Conservation (phyloP, 2,888 invertebrate genomes). For the Nephrocerus scutellatus region DNA sequence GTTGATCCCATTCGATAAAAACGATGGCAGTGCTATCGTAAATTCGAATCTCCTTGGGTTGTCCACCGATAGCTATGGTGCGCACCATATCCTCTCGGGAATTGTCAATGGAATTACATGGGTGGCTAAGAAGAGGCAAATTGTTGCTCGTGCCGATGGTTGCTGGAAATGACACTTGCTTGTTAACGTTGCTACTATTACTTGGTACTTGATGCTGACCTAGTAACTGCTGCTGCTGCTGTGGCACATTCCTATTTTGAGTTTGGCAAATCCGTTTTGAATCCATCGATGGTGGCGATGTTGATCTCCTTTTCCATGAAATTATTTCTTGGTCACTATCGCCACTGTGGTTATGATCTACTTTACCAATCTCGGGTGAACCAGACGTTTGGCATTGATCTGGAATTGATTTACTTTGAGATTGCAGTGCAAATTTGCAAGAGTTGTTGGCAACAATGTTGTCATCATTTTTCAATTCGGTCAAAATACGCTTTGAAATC, state of each 20-base stretch:
- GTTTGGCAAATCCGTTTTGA: constrained; percentile 46
- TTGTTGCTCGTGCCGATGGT: constrained; percentile 9
- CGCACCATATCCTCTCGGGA: constrained; percentile 65
- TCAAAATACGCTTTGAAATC: constrained; percentile 4
- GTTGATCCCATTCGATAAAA: constrained; percentile 79
- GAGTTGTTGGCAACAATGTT: no score
- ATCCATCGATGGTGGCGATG: constrained; percentile 53
- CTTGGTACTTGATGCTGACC: no score
- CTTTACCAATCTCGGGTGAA: no score
- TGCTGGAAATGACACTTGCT: no score
- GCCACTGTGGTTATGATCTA: no score
- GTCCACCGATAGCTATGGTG: constrained; percentile 74
- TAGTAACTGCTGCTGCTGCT: constrained; percentile 30
- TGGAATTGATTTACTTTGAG: constrained; percentile 11
- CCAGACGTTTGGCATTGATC: no score
- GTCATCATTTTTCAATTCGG: no score
- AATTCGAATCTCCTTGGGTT: constrained; percentile 70
- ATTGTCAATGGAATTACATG: constrained; percentile 49
- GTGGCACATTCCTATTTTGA: constrained; percentile 45
- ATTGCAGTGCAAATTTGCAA: no score
- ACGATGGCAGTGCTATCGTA: constrained; percentile 80
- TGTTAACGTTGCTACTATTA: background rate
- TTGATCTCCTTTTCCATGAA: constrained; percentile 33
- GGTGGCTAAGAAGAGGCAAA: constrained; percentile 30
- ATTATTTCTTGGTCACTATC: no score